Evolutionary conservation across 2,888 invertebrate species (phyloP).

Genomic region (Chydorus sphaericus): DNA sequence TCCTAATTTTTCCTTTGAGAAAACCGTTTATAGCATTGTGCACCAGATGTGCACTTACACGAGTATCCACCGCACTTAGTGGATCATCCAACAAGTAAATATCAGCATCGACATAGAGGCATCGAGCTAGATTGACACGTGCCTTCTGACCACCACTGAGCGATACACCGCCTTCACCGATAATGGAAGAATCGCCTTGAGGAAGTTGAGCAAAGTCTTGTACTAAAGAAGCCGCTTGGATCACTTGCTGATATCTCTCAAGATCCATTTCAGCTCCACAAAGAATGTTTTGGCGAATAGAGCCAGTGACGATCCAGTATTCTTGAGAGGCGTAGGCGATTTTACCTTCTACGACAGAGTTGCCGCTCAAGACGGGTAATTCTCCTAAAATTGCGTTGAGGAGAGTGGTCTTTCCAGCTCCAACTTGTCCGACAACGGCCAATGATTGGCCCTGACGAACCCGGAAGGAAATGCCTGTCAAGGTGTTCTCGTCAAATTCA

Average conservation of each 20-base stretch:
- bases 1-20: constrained; percentile 29
- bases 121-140: constrained; percentile 34
- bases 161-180: constrained; percentile 38
- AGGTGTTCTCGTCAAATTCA: background rate
- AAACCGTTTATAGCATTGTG: constrained; percentile 29
- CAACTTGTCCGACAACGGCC: constrained; percentile 59
- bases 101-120: constrained; percentile 34
- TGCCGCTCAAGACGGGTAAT: constrained; percentile 29
- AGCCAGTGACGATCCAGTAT: constrained; percentile 59
- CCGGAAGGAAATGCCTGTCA: constrained; percentile 7
- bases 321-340: constrained; percentile 42
- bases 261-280: constrained; percentile 54
- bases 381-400: constrained; percentile 32
- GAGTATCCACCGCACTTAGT: constrained; percentile 35
- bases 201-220: constrained; percentile 33
- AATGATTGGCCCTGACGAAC: constrained; percentile 29
- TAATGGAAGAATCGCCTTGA: constrained; percentile 33
- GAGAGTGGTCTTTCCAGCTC: constrained; percentile 45
- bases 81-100: constrained; percentile 37
- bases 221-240: constrained; percentile 26
- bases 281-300: constrained; percentile 79
- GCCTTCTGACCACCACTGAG: constrained; percentile 40
- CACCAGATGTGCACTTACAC: constrained; percentile 33
- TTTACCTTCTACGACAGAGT: constrained; percentile 28
- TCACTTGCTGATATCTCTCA: constrained; percentile 28